These are phyloP conservation scores for Aleiodes leptofemur DNA, from an alignment of 2,888 invertebrate genomes.

Conservation along the genomic window DNA sequence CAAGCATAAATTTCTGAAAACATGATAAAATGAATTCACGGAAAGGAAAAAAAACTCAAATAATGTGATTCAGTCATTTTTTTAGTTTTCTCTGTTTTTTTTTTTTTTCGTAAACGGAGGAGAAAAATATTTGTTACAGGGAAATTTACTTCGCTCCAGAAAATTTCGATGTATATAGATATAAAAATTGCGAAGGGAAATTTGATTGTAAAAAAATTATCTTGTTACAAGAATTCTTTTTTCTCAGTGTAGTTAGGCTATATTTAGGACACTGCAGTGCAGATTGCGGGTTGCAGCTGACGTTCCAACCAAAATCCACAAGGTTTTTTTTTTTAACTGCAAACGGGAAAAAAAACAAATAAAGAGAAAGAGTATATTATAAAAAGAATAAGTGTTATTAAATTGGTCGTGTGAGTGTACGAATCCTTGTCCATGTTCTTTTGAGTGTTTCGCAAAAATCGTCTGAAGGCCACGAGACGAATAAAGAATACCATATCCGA, in stretches of 20 bases:
- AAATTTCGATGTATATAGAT: too few species aligned
- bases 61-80: too few species aligned
- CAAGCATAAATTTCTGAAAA: too few species aligned
- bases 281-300: conserved; percentile 45
- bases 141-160: too few species aligned
- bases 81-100: too few species aligned
- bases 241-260: conserved; percentile 16
- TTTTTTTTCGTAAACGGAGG: too few species aligned
- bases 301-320: conserved; percentile 12
- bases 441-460: conserved; percentile 30
- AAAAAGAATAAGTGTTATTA: background rate
- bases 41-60: too few species aligned
- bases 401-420: conserved; percentile 14
- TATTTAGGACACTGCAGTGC: conserved; percentile 31
- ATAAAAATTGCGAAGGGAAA: too few species aligned
- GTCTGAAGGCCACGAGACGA: conserved; percentile 26
- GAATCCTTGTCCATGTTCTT: background rate
- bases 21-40: too few species aligned
- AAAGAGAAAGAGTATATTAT: background rate
- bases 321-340: background rate
- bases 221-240: background rate
- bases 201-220: too few species aligned
- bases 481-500: conserved; percentile 28
- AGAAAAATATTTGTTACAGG: too few species aligned
- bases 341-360: background rate